phyloP scores from a whole-genome alignment of 1,140 invertebrate genomes.

The Pogonus chalceus region DNA sequence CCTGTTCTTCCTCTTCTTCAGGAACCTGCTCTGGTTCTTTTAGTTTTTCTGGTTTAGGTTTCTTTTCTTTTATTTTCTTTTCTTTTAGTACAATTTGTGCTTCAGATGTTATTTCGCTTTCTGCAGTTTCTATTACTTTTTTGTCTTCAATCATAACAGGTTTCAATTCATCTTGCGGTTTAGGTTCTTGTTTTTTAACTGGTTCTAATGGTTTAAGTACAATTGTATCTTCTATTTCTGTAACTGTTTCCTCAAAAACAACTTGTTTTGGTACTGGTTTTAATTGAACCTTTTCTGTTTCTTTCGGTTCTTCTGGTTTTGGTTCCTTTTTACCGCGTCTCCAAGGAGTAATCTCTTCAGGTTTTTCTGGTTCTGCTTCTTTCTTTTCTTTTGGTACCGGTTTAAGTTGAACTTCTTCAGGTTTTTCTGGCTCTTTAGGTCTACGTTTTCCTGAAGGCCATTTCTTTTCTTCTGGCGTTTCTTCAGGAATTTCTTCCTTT shows the following conservation, averaged over 20 bases:
- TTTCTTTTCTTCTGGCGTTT: slow-evolving; percentile 15
- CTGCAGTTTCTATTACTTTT: slow-evolving; percentile 20
- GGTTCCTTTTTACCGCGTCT: slow-evolving; percentile 24
- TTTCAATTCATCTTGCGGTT: slow-evolving; percentile 18
- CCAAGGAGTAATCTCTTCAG: slow-evolving; percentile 26
- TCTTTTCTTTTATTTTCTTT: slow-evolving; percentile 26
- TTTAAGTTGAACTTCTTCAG: slow-evolving; percentile 15
- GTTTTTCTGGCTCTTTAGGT: slow-evolving; percentile 15
- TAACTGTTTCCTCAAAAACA: slow-evolving; percentile 30
- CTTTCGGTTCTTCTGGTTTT: slow-evolving; percentile 20
- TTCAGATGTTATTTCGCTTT: slow-evolving; percentile 32
- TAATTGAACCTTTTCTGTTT: slow-evolving; percentile 16
- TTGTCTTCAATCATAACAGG: slow-evolving; percentile 19
- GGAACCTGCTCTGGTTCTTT: slow-evolving; percentile 29
- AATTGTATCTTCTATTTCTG: slow-evolving; percentile 15
- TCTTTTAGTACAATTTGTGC: slow-evolving; percentile 31
- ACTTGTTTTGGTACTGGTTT: slow-evolving; percentile 14
- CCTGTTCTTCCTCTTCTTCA: slow-evolving; percentile 32
- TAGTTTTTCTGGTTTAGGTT: slow-evolving; percentile 32
- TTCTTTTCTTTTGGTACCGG: slow-evolving; percentile 22
- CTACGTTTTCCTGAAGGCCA: slow-evolving; percentile 27
- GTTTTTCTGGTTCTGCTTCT: slow-evolving; percentile 29
- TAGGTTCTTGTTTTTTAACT: background rate
- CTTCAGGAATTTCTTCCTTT: slow-evolving; percentile 21
- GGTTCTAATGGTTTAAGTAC: too few species aligned